Evolutionary conservation across 2,797 vertebrate species (phyloP).

Genomic region (Otus scops): DNA sequence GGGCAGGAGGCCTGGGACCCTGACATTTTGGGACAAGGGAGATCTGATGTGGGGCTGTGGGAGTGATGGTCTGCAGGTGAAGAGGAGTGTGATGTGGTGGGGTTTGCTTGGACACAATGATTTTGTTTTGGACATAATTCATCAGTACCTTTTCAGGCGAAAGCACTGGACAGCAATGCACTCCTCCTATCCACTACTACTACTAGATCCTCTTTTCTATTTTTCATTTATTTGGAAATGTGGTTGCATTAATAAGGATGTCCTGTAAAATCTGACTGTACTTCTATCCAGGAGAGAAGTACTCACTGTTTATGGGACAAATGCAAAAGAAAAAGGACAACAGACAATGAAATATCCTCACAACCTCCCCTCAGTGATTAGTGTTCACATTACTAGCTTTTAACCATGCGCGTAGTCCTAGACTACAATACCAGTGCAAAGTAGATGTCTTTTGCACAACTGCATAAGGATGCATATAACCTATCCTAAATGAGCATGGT

Average conservation of each 20-base stretch:
- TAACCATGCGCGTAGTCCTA: neutral
- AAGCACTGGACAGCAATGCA: neutral
- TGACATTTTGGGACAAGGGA: neutral
- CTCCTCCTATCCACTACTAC: neutral
- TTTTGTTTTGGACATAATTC: neutral
- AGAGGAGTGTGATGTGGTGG: rapidly evolving
- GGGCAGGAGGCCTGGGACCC: neutral
- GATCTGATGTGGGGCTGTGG: neutral
- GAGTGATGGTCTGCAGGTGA: neutral
- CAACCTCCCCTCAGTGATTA: neutral
- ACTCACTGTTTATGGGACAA: neutral
- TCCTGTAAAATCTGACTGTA: neutral
- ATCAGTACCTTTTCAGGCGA: neutral
- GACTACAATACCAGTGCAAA: neutral
- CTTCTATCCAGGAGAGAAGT: neutral
- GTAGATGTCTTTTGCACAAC: neutral
- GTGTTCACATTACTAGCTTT: neutral
- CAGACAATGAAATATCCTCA: rapidly evolving
- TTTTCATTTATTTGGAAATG: neutral
- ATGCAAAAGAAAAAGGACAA: neutral
- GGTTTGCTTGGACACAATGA: neutral
- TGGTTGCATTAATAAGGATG: neutral
- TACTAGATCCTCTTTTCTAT: neutral
- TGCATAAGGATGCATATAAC: neutral
- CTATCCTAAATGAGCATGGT: neutral